Percentiles rank a stretch among this genome's conserved stretches.
Conservation (phyloP, 2,113 vertebrate genomes). For the Dendropsophus ebraccatus region DNA sequence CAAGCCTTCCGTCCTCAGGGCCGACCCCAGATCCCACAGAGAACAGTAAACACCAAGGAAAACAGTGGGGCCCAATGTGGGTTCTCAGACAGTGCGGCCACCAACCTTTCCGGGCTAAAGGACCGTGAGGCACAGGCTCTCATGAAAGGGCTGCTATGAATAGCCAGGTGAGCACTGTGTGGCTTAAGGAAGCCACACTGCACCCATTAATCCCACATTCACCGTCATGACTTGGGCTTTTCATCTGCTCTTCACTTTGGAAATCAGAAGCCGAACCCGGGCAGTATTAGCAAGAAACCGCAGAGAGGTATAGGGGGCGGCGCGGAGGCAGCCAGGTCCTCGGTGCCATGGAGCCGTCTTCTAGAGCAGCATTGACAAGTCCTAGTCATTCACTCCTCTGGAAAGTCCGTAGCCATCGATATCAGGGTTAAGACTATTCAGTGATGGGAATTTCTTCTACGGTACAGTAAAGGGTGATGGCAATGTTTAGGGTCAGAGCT, state of each 20-base stretch:
- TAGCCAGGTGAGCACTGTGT: slow-evolving; percentile 56
- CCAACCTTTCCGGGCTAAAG: slow-evolving; percentile 66
- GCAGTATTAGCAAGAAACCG: slow-evolving; percentile 6
- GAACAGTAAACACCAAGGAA: slow-evolving; percentile 82
- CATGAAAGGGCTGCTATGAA: slow-evolving; percentile 40
- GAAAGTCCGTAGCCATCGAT: neutral
- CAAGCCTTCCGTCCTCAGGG: slow-evolving; percentile 69
- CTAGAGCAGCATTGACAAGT: neutral
- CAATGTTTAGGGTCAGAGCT: neutral
- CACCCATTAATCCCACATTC: slow-evolving; percentile 27
- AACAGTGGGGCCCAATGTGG: slow-evolving; percentile 65
- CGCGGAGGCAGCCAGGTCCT: neutral
- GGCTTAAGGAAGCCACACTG: slow-evolving; percentile 36
- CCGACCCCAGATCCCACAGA: slow-evolving; percentile 80
- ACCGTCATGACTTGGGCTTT: slow-evolving; percentile 45
- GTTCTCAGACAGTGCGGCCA: slow-evolving; percentile 60
- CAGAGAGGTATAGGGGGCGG: neutral
- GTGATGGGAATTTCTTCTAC: neutral
- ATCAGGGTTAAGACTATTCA: neutral
- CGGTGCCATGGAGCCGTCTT: neutral
- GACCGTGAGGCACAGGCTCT: slow-evolving; percentile 54
- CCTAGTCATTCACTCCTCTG: neutral
- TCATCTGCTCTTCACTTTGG: slow-evolving; percentile 35
- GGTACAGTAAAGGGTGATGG: neutral
- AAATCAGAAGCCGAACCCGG: slow-evolving; percentile 13